Base-by-base conservation (phyloP, 2,797 vertebrate species). In the Syndactyla subalaris region DNA sequence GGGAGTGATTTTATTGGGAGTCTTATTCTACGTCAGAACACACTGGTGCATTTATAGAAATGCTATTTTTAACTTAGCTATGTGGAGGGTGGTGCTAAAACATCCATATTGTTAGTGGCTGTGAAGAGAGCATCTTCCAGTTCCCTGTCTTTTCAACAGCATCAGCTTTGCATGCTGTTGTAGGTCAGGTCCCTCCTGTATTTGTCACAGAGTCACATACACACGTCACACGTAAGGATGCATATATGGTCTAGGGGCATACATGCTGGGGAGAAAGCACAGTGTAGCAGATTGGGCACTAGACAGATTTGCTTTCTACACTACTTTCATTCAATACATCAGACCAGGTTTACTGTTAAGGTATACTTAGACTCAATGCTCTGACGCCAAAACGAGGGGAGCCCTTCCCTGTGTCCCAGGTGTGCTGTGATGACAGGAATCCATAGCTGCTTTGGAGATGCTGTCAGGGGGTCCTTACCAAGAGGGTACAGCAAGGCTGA, bases 31-130 rank as follows among this genome's bases (percentile, higher is more conserved):
- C 8, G 10, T 89, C 91, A 93, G 92, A 91, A 89, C 66, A 92
- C 29, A 86, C 75, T 26, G 66, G 29, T 91, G 66, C 59, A 41
- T 93, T 88, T 93, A 81, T 93, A 82, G 95, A 78, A 92, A 70
- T 49, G 75, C 65, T 85, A 84, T 96, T 92, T 96, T 94, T 92
- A 38, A 92, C 93, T 93, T 41, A 72, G 88, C 74, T 95, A 46
- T 88, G 87, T 45, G 39, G 46, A 93, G 61, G 68, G 38, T 14
- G 77, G 48, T 93, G 81, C 70, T 94, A 57, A 89, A 94, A 39
- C 66, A 72, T 77, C 55, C 61, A 43, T 46, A 84, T 66, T 92
- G 51, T 85, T 89, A 73, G 51, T 72, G 55, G 36, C 32, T 0
- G 0, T 71, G 36, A 86, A 78, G 41, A 54, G 26, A 77, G 22